Conservation (phyloP, 1,140 invertebrate genomes). For the Cotesia chilonis region DNA sequence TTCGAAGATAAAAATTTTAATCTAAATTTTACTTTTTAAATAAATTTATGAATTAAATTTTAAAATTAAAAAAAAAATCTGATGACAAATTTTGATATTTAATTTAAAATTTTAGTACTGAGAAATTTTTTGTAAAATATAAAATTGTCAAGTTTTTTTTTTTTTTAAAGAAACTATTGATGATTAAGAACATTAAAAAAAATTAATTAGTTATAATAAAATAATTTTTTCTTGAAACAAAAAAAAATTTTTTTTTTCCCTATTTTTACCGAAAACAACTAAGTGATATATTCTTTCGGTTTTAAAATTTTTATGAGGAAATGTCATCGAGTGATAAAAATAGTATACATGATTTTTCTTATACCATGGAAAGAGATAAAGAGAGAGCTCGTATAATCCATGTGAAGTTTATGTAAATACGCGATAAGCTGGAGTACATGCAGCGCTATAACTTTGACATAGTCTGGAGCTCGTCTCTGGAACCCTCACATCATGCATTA, state of each 20-base stretch:
- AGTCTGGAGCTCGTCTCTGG: constrained; percentile 6
- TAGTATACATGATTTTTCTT: constrained; percentile 16
- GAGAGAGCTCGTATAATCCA: constrained; percentile 24
- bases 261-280: constrained; percentile 20
- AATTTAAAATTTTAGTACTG: too few relatives aligned
- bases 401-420: constrained; percentile 32
- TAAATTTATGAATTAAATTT: too few relatives aligned
- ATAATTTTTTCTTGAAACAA: background rate
- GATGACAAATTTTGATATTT: too few relatives aligned
- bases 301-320: constrained; percentile 26
- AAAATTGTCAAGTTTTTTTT: too few relatives aligned
- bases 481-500: background rate
- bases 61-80: too few relatives aligned
- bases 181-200: too few relatives aligned
- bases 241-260: background rate
- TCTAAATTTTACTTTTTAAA: too few relatives aligned
- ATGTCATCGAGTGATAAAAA: constrained; percentile 33
- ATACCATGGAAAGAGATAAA: background rate
- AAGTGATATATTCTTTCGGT: background rate
- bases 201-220: too few relatives aligned
- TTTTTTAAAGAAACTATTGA: too few relatives aligned
- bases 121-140: too few relatives aligned
- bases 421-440: constrained; percentile 30
- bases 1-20: too few relatives aligned
- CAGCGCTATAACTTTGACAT: constrained; percentile 18